Base-by-base conservation (phyloP, 1,140 invertebrate genomes). In the Phymastichus coffea region DNA sequence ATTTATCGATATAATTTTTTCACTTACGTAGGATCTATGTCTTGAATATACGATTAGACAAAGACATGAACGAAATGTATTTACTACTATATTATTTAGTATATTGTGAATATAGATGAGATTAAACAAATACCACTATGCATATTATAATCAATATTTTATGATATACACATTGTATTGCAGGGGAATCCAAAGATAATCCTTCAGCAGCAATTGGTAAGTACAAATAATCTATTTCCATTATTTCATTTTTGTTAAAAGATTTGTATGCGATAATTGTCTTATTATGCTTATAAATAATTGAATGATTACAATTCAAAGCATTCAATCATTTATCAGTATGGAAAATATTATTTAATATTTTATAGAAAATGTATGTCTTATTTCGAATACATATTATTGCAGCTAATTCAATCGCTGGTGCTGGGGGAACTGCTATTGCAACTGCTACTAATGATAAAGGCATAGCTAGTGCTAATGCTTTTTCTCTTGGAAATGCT, bases 381-480 rank as follows among this genome's bases (percentile, higher is more conserved):
- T 4, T 41, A 6, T 41, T 17, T 4, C 2, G 40, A 41, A 19
- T 19, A 19, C 20, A 41, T 19, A 41, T 14, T 19, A 6, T n/a
- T n/a, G n/a, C n/a, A 53, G 51, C 51, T 1, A 53, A 41, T 30
- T 33, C 51, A n/a, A 28, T 53, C 3, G 23, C 51, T 7, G 33
- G 28, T 14, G 15, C 38, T 19, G 55, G 55, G n/a, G 46, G 55
- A 30, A 57, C 37, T 6, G 35, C 55, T 23, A 35, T 35, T 14
- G 46, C 44, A 17, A 22, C 35, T 17, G 35, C 55, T 20, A 40
- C 23, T 15, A 57, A 49, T 28, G 40, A 33, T n/a, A 57, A 57
- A 30, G 55, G 46, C 12, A 20, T 57, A 12, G 33, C 33, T 2
- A 57, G n/a, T 38, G 46, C 55, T n/a, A 57, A 57, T 22, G 55